phyloP scores from a whole-genome alignment of 1,140 invertebrate species.

The Gryon sp. region DNA sequence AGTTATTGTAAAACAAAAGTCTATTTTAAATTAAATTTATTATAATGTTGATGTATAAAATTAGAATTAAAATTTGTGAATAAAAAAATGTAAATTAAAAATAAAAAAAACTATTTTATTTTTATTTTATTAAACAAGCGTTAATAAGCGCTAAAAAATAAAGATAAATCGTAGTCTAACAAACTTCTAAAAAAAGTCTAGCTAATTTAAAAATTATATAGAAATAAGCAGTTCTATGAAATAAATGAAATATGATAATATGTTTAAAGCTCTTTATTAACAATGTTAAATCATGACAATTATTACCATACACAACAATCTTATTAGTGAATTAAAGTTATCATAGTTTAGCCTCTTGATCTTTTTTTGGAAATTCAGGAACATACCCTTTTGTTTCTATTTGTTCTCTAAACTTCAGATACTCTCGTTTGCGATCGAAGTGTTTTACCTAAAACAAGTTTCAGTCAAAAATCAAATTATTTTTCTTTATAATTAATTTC shows the following conservation, averaged over 20 bases:
- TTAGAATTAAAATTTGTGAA: no score
- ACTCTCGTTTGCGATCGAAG: slow-evolving; percentile 93
- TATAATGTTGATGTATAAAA: no score
- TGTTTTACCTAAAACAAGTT: slow-evolving; percentile 87
- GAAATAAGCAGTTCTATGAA: background rate
- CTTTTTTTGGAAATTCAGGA: slow-evolving; percentile 76
- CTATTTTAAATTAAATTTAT: no score
- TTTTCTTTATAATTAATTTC: background rate
- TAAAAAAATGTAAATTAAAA: no score
- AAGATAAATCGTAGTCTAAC: no score
- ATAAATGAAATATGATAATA: background rate
- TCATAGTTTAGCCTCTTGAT: slow-evolving; percentile 26
- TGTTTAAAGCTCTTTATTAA: slow-evolving; percentile 38
- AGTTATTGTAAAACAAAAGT: no score
- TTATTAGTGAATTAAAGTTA: slow-evolving; percentile 29
- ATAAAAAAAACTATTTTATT: no score
- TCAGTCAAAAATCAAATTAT: slow-evolving; percentile 14
- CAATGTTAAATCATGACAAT: slow-evolving; percentile 32
- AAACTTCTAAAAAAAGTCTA: no score
- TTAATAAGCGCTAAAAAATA: no score
- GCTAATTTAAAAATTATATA: no score
- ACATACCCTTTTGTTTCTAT: slow-evolving; percentile 92
- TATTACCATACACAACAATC: slow-evolving; percentile 24
- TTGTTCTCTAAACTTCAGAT: slow-evolving; percentile 92
- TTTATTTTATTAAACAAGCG: no score